A percentile compares a stretch with the other conserved stretches of the same genome.
Evolutionary conservation across 2,797 vertebrate species (phyloP).

Genomic region (Thripadectes ignobilis): DNA sequence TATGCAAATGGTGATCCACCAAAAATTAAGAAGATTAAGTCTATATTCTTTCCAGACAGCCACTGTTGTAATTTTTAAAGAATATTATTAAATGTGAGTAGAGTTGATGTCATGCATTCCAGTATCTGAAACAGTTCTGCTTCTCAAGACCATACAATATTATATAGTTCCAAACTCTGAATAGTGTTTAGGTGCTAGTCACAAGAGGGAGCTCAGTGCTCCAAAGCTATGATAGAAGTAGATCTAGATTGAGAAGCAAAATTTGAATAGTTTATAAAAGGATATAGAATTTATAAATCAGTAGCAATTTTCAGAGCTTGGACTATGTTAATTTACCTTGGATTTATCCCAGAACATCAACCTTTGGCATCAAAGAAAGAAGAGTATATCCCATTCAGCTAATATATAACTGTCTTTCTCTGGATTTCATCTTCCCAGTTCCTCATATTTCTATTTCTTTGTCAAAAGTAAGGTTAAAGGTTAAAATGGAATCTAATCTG

Average conservation of each 20-base stretch:
- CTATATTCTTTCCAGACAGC: background rate
- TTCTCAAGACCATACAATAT: background rate
- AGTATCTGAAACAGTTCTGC: background rate
- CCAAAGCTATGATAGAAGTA: conserved; percentile 13
- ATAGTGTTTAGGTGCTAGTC: conserved; percentile 55
- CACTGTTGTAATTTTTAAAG: background rate
- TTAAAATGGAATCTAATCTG: background rate
- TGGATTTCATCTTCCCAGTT: background rate
- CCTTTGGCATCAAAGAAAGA: background rate
- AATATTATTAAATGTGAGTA: background rate
- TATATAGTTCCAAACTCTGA: background rate
- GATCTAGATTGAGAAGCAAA: background rate
- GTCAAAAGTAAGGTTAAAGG: background rate
- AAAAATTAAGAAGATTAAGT: background rate
- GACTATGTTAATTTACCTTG: background rate
- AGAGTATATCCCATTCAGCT: background rate
- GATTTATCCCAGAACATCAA: background rate
- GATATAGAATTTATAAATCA: background rate
- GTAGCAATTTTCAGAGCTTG: background rate
- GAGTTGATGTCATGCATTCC: background rate
- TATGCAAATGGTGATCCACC: background rate
- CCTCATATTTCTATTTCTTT: background rate
- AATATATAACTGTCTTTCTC: background rate
- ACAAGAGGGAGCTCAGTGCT: conserved; percentile 68
- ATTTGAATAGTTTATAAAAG: background rate